Evolutionary conservation across 2,797 vertebrate species (phyloP).

Genomic region (Pempheris klunzingeri): DNA sequence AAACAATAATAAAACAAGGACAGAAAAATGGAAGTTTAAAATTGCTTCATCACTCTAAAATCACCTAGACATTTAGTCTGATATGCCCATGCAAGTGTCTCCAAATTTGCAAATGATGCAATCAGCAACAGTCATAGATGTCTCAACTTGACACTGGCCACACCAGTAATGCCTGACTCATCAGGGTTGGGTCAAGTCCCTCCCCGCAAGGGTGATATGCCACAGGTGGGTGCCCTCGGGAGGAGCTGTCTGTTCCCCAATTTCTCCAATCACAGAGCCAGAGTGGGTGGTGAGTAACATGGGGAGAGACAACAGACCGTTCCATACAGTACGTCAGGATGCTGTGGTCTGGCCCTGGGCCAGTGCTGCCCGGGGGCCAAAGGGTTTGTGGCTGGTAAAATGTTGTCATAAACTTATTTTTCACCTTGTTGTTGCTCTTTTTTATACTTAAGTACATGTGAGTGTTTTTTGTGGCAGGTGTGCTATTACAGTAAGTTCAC

Average conservation of each 20-base stretch:
- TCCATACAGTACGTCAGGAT: conserved; percentile 57
- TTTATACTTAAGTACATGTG: conserved; percentile 31
- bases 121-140: conserved; percentile 58
- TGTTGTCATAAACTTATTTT: conserved; percentile 84
- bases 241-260: conserved; percentile 53
- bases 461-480: conserved; percentile 66
- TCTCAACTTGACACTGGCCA: conserved; percentile 62
- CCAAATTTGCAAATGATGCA: conserved; percentile 66
- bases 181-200: conserved; percentile 50
- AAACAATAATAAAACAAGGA: conserved; percentile 9
- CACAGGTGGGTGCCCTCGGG: conserved; percentile 76
- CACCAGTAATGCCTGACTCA: conserved; percentile 68
- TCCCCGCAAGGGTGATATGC: conserved; percentile 58
- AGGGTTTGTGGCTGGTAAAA: conserved; percentile 73
- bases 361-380: conserved; percentile 62
- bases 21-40: background rate
- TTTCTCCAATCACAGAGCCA: conserved; percentile 61
- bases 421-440: conserved; percentile 63
- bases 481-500: conserved; percentile 77
- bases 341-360: conserved; percentile 74
- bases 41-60: conserved; percentile 25
- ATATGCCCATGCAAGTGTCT: conserved; percentile 37
- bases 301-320: conserved; percentile 58
- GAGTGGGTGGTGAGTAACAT: conserved; percentile 67
- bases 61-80: conserved; percentile 34